Percentiles rank a stretch among this genome's conserved stretches.
Evolutionary conservation across 2,888 invertebrate species (phyloP).

Genomic region (Ophioninae sp.): DNA sequence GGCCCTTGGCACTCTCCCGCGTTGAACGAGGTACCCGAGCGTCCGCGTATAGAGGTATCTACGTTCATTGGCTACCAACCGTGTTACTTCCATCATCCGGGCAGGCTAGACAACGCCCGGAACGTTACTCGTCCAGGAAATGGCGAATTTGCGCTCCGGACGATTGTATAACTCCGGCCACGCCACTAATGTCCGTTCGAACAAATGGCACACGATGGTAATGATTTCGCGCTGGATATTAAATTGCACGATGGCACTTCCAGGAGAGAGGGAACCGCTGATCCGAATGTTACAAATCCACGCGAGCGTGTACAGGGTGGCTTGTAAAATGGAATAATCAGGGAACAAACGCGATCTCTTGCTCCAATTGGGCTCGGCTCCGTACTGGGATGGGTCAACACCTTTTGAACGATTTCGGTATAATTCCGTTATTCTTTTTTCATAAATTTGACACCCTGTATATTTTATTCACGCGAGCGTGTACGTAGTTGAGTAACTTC

Average conservation of each 20-base stretch:
- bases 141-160: constrained; percentile 53
- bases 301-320: neutral
- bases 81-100: constrained; percentile 49
- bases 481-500: neutral
- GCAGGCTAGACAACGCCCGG: constrained; percentile 16
- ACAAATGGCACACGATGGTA: constrained; percentile 47
- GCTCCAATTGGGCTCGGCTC: neutral
- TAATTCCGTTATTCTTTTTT: neutral
- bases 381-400: neutral
- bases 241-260: constrained; percentile 24
- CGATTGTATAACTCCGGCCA: constrained; percentile 58
- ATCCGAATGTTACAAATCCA: neutral
- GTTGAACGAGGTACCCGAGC: neutral
- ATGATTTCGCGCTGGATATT: constrained; percentile 50
- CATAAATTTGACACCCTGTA: neutral
- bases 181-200: constrained; percentile 54
- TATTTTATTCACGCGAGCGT: neutral
- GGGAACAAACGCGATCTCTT: neutral
- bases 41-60: neutral
- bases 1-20: neutral
- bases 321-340: neutral
- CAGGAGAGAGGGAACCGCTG: neutral
- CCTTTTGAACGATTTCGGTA: neutral
- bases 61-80: constrained; percentile 38
- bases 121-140: constrained; percentile 1